Base-by-base conservation (phyloP, 2,797 vertebrate species). In the Vireo griseus region DNA sequence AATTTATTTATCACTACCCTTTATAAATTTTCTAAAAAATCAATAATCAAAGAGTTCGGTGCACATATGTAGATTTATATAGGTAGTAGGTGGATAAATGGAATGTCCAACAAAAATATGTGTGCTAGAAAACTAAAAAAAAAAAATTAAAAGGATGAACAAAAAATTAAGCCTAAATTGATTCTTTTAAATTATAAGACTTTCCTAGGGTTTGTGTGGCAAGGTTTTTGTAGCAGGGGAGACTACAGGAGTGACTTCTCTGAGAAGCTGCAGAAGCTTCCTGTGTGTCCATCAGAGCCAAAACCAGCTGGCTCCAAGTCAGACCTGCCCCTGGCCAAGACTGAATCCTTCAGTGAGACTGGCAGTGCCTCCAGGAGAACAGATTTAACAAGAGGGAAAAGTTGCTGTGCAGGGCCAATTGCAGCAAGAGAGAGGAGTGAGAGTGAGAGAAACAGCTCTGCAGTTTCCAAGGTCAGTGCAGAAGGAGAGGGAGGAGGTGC, bases 231-330 rank as follows among this genome's bases (percentile, higher is more conserved):
- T 51, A 35, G 20, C 28, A 82, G 28, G 4, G 19, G 10, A 76
- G 10, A n/a, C 24, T 52, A 47, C 8, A 59, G 29, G 10, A 13
- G 2, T 45, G 24, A 9, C 63, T 25, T 17, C 24, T 76, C 20
- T 76, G 40, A 54, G 40, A 76, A 61, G 25, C 29, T 69, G 40
- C 9, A 40, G 73, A 69, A 69, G 7, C 15, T 63, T 57, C 24
- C n/a, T 31, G 24, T 33, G 3, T 20, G 3, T 57, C 16, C 0
- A 0, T 39, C 37, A 51, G 16, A 39, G 13, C 37, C 39, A 63
- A 37, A 63, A 24, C 5, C 39, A 76, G 10, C 24, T 50, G 50
- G 29, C 37, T 76, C 28, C 44, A 44, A 51, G 24, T 39, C 16
- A 63, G 63, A 57, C 6, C 20, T 33, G 45, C 7, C 37, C 11